Evolutionary conservation across 1,140 invertebrate genomes (phyloP).

Genomic region (Gryon sp.): DNA sequence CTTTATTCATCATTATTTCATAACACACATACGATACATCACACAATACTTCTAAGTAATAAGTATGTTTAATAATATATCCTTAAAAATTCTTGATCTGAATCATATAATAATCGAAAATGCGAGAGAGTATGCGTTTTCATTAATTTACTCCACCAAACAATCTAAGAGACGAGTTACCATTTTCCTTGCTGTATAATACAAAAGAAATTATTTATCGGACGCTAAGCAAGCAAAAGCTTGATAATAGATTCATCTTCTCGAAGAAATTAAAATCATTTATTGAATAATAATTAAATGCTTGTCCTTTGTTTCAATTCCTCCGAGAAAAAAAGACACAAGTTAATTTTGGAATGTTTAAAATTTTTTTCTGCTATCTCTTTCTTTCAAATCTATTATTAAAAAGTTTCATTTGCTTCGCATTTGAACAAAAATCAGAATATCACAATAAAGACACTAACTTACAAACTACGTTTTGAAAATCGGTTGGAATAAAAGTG

Average conservation of each 20-base stretch:
- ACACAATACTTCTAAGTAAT: conserved; percentile 74
- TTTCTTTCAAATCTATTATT: conserved; percentile 2
- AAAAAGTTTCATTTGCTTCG: conserved; percentile 34
- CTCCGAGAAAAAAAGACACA: conserved; percentile 28
- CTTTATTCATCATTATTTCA: conserved; percentile 73
- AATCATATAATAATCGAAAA: conserved; percentile 58
- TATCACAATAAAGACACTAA: conserved; percentile 77
- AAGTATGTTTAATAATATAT: conserved; percentile 71
- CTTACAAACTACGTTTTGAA: conserved; percentile 62
- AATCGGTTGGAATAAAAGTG: conserved; percentile 49
- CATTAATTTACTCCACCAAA: conserved; percentile 50
- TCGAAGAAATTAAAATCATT: conserved; percentile 30
- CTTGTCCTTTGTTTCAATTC: conserved; percentile 21
- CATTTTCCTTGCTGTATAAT: conserved; percentile 65
- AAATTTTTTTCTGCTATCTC: not conserved
- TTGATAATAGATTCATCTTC: conserved; percentile 23
- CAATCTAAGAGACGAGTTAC: conserved; percentile 41
- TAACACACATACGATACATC: conserved; percentile 76
- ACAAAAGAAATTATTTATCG: conserved; percentile 52
- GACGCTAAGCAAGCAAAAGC: conserved; percentile 59
- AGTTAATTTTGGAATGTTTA: conserved; percentile 52
- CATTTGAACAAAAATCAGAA: conserved; percentile 65
- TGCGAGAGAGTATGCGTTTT: conserved; percentile 56
- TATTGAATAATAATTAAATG: not conserved
- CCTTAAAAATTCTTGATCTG: conserved; percentile 68